Conservation (phyloP, 1,140 invertebrate species). For the Brachionus koreanus region DNA sequence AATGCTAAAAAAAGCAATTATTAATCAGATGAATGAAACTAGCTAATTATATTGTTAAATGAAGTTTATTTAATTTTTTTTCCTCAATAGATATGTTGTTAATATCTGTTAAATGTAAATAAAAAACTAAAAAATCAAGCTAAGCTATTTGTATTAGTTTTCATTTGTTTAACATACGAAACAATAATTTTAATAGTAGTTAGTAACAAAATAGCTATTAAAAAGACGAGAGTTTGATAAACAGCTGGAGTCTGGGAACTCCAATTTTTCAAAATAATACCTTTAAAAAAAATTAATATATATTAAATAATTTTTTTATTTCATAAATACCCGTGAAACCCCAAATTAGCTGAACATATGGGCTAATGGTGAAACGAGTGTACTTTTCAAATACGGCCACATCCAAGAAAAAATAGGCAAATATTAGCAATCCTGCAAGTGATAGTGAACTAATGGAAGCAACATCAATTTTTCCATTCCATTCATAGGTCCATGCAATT, state of each 20-base stretch:
- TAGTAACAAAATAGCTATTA: not conserved
- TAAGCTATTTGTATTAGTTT: not conserved
- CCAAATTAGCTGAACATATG: not conserved
- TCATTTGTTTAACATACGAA: not conserved
- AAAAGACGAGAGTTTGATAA: not conserved
- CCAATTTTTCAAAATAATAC: not conserved
- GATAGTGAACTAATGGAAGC: not conserved
- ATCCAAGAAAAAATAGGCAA: not conserved
- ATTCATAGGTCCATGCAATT: conserved; percentile 47
- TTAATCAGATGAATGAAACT: too few relatives aligned
- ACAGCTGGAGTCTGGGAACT: not conserved
- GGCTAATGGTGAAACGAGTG: not conserved
- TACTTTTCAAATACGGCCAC: not conserved
- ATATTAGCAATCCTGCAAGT: not conserved
- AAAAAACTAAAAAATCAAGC: not conserved
- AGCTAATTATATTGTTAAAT: too few relatives aligned
- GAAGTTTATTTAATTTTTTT: too few relatives aligned
- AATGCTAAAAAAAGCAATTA: too few relatives aligned
- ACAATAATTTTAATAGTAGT: not conserved
- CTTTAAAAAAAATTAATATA: not conserved
- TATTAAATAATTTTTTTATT: not conserved
- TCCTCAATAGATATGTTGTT: too few relatives aligned
- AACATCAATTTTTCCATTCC: not conserved
- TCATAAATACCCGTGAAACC: not conserved
- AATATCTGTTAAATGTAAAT: not conserved